phyloP scores from a whole-genome alignment of 2,113 vertebrate species.

The Oenanthe melanoleuca region DNA sequence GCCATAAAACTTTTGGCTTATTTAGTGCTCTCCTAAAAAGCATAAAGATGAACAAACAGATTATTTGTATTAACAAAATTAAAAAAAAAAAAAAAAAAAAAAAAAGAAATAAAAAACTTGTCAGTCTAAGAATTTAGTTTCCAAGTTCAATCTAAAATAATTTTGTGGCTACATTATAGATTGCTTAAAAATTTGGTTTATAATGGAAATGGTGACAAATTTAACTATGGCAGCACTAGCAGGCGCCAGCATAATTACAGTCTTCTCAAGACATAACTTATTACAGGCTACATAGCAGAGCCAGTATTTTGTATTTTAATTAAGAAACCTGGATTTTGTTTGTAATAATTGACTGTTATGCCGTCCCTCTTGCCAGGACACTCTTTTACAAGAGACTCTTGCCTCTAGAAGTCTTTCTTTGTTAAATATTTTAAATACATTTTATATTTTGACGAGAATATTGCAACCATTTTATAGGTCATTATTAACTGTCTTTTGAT shows the following conservation, averaged over 20 bases:
- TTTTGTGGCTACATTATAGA: slow-evolving; percentile 55
- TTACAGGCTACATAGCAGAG: slow-evolving; percentile 66
- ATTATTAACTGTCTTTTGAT: slow-evolving; percentile 60
- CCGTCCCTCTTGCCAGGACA: slow-evolving; percentile 66
- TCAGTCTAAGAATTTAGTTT: slow-evolving; percentile 9
- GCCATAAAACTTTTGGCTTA: slow-evolving; percentile 1
- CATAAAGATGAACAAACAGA: slow-evolving; percentile 24
- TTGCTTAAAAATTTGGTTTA: slow-evolving; percentile 61
- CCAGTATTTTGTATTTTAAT: slow-evolving; percentile 79
- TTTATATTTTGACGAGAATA: slow-evolving; percentile 54
- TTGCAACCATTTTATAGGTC: slow-evolving; percentile 40
- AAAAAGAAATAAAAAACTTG: background rate
- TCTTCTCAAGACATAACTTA: slow-evolving; percentile 72
- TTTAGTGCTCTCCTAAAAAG: slow-evolving; percentile 16
- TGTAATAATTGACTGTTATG: slow-evolving; percentile 79
- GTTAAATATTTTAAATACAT: slow-evolving; percentile 65
- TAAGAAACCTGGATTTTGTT: slow-evolving; percentile 82
- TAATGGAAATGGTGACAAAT: slow-evolving; percentile 72
- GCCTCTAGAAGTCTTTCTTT: slow-evolving; percentile 67
- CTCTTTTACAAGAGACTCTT: slow-evolving; percentile 75
- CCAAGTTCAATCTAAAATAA: slow-evolving; percentile 59
- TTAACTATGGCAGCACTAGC: slow-evolving; percentile 63
- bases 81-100: background rate
- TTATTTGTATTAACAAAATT: background rate
- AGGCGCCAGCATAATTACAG: slow-evolving; percentile 77